These are phyloP conservation scores for Epinephelus fuscoguttatus DNA, from an alignment of 2,113 vertebrate genomes.

Conservation along the genomic window DNA sequence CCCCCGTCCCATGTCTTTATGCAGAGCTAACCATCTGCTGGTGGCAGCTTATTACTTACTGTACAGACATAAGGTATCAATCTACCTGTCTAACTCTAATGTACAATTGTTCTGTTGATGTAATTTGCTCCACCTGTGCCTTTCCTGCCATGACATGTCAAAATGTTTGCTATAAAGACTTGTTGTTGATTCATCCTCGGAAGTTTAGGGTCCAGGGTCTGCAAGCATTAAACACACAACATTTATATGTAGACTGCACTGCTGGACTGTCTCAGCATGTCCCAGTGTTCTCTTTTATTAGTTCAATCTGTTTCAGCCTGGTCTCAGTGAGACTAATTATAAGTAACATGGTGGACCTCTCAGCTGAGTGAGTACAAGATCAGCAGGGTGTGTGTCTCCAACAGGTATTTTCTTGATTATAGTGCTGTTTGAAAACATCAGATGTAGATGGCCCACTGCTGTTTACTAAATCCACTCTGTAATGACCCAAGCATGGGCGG, in stretches of 20 bases:
- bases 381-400: slow-evolving; percentile 16
- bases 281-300: slow-evolving; percentile 18
- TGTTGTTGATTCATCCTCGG: neutral
- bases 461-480: neutral
- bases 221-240: neutral
- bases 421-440: slow-evolving; percentile 16
- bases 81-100: neutral
- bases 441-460: neutral
- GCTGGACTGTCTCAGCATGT: neutral
- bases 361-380: slow-evolving; percentile 8
- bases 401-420: slow-evolving; percentile 28
- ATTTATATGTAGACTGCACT: neutral
- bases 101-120: neutral
- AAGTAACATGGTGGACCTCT: slow-evolving; percentile 21
- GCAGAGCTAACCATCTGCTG: neutral
- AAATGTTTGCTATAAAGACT: neutral
- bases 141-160: neutral
- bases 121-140: neutral
- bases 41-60: neutral
- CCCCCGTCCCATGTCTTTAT: no score
- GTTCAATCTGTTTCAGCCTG: slow-evolving; percentile 12
- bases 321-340: slow-evolving; percentile 56
- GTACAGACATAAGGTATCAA: neutral
- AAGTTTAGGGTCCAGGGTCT: neutral
- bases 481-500: neutral